These are phyloP conservation scores for Halesus radiatus DNA, from an alignment of 1,140 invertebrate genomes.

Conservation along the genomic window DNA sequence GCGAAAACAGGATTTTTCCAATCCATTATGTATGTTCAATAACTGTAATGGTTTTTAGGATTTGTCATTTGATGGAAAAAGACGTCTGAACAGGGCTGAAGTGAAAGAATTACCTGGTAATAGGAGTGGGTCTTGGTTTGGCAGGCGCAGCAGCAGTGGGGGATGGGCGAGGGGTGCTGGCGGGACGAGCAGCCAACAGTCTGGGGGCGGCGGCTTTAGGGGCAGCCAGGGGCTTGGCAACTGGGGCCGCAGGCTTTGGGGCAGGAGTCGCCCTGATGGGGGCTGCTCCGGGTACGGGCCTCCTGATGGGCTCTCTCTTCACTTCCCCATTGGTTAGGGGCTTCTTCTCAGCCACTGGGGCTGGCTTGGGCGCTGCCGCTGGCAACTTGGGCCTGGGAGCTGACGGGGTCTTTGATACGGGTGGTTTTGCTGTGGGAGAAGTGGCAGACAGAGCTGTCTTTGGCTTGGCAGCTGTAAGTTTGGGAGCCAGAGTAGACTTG, in stretches of 20 bases:
- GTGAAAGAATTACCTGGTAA: constrained; percentile 55
- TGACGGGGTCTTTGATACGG: constrained; percentile 41
- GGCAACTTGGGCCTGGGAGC: constrained; percentile 34
- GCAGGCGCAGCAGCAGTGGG: constrained; percentile 27
- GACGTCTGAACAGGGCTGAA: too few relatives aligned
- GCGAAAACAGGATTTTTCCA: too few relatives aligned
- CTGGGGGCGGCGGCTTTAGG: constrained; percentile 53
- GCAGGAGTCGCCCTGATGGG: constrained; percentile 43
- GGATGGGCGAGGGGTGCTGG: constrained; percentile 12
- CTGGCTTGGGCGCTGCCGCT: background rate
- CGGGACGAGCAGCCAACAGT: constrained; percentile 42
- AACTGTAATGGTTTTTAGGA: too few relatives aligned
- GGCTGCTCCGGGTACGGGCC: constrained; percentile 16
- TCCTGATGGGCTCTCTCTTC: constrained; percentile 58
- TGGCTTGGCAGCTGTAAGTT: constrained; percentile 45
- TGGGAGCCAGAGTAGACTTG: constrained; percentile 53
- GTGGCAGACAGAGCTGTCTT: background rate
- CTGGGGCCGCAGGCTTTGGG: constrained; percentile 45
- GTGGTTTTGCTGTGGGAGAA: constrained; percentile 36
- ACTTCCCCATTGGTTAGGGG: constrained; percentile 67
- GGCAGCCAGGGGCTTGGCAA: constrained; percentile 43
- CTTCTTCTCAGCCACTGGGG: constrained; percentile 63
- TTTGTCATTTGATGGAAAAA: too few relatives aligned
- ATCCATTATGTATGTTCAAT: too few relatives aligned
- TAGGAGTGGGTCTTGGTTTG: constrained; percentile 52